A percentile compares a stretch with the other conserved stretches of the same genome.
These are phyloP conservation scores for Characodon lateralis DNA, from an alignment of 2,797 vertebrate genomes.

Conservation along the genomic window DNA sequence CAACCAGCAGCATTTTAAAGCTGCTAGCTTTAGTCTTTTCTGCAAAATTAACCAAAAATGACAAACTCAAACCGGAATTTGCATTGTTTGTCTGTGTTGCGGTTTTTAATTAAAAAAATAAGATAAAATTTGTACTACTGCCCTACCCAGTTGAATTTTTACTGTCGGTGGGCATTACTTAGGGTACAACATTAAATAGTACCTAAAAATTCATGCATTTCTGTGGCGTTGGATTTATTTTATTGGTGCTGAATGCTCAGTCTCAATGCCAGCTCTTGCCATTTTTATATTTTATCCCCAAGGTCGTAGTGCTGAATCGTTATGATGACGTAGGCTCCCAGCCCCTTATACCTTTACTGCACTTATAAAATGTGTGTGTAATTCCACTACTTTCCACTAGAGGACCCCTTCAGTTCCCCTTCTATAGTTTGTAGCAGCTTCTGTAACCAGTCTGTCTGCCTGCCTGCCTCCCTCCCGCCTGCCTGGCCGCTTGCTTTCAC, in stretches of 20 bases:
- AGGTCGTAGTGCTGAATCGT: conserved; percentile 75
- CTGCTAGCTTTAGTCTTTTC: neutral
- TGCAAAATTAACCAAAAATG: neutral
- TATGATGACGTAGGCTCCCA: conserved; percentile 59
- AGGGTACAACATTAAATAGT: neutral
- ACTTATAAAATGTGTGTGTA: conserved; percentile 32
- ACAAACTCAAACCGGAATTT: neutral
- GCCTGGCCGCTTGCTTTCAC: conserved; percentile 31
- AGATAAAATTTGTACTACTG: neutral
- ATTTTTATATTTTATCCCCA: conserved; percentile 65
- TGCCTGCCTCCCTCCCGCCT: conserved; percentile 16
- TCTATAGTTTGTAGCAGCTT: conserved; percentile 7
- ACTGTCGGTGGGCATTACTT: neutral
- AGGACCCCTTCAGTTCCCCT: conserved; percentile 42
- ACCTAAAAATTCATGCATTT: neutral
- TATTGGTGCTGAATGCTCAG: neutral
- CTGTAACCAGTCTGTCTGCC: conserved; percentile 29
- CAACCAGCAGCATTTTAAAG: neutral
- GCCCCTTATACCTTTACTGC: conserved; percentile 39
- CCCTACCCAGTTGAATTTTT: neutral
- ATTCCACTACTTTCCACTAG: conserved; percentile 60
- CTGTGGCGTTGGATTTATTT: neutral
- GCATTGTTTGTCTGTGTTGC: neutral
- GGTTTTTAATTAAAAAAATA: neutral
- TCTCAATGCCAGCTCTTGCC: conserved; percentile 12